Evolutionary conservation across 2,113 vertebrate species (phyloP), one percentile per base, ranked within the genome.

Genomic region (Saimiri boliviensis): DNA sequence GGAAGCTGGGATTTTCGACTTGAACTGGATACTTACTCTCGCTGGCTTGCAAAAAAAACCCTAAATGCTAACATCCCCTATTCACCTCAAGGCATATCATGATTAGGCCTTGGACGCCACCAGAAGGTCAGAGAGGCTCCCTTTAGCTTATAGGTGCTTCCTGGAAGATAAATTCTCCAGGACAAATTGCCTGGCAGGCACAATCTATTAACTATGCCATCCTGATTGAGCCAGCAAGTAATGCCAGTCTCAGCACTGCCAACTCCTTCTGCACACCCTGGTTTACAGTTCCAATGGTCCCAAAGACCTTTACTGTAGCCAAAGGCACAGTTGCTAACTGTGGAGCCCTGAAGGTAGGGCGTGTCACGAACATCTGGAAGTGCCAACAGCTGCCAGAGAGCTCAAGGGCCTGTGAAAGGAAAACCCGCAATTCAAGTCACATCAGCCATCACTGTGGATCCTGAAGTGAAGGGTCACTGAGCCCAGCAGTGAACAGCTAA

Each of bases 361-460:
- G 68, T 95, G 83, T 58, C 95, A 77, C 19, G 80, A 97, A 97
- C 94, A 98, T 97, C 88, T 95, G 94, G 74, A 97, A 87, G 71
- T 70, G 83, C 32, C 83, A 83, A 83, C 52, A 56, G 82, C 79
- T 93, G 49, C 49, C 94, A 90, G 58, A 90, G 58, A 93, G 83
- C n/a, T 89, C 66, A 83, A 88, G 92, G 86, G 68, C 54, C 73
- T 86, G 4, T 89, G 82, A 92, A 96, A 96, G 47, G 54, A 84
- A 97, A 94, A 70, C 40, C n/a, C 25, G 19, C 82, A 88, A 92
- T 77, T 94, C 25, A 40, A 82, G 68, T 45, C 68, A 68, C 16
- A 88, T 54, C 32, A 92, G 68, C 40, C 42, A 87, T 71, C 42
- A 37, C 30, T 58, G 71, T 14, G 11, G 87, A 86, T 95, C 83